Base-by-base conservation (phyloP, 2,797 vertebrate species). In the Pampus argenteus region DNA sequence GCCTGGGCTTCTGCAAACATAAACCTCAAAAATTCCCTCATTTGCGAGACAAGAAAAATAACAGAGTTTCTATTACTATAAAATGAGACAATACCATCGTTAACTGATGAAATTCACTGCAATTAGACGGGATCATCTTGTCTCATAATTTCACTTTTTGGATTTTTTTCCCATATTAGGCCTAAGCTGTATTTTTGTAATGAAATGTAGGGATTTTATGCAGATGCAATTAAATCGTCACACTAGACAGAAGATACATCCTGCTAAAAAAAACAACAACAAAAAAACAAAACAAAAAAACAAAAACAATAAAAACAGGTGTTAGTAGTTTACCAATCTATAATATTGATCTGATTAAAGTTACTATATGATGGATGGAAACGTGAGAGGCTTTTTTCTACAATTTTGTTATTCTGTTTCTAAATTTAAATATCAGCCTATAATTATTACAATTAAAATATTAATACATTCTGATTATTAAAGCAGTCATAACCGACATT, bases 101-200 rank as follows among this genome's bases (percentile, higher is more conserved):
- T 89, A 91, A 90, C 83, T 90, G 91, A 92, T 83, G 86, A 89
- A 92, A 92, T 86, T 69, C 84, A 66, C 38, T 86, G 90, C 82
- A 91, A 92, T 92, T 90, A 88, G 71, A 89, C 47, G 50, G 48
- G 67, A 81, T 73, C 70, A 59, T 74, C 42, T 62, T 50, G 34
- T 82, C 61, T 77, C 58, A 48, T 65, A 59, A 78, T 84, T 81
- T 74, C 44, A 70, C 36, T 69, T 81, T 72, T 78, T 56, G 9
- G 1, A 58, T 52, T 73, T 60, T 47, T 50, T 50, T 47, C 54
- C 29, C 67, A 22, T 47, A 71, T 63, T 13, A 74, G 77, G 71
- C 79, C 78, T 52, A 4, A 26, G 59, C 49, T 81, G 34, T 58
- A 40, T 82, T 70, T 87, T 76, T 62, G 29, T 74, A 31, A 65